These are phyloP conservation scores for Minunthozetes semirufus DNA, from an alignment of 2,888 invertebrate species.

Conservation along the genomic window DNA sequence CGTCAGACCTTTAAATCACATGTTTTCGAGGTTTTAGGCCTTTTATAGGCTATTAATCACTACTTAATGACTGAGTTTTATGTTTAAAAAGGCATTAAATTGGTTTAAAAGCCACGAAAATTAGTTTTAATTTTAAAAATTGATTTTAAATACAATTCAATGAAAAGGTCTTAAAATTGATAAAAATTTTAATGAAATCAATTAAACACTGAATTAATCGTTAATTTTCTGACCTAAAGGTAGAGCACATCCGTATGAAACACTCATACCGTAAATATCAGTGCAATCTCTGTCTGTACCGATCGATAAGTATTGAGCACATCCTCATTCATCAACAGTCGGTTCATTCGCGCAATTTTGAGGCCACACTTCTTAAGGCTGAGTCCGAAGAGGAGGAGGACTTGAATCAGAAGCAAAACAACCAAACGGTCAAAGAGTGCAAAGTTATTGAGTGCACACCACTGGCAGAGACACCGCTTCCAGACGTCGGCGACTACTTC, in stretches of 20 bases:
- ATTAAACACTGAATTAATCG: neutral
- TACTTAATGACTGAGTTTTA: no score
- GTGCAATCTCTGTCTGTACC: slow-evolving; percentile 33
- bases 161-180: no score
- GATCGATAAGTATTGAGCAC: slow-evolving; percentile 20
- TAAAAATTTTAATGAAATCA: neutral
- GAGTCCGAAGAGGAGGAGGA: neutral
- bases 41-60: neutral
- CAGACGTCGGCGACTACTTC: neutral
- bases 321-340: slow-evolving; percentile 28
- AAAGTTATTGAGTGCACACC: slow-evolving; percentile 15
- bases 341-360: slow-evolving; percentile 31
- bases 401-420: neutral
- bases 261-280: slow-evolving; percentile 28
- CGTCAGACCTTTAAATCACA: neutral
- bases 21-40: neutral
- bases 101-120: neutral
- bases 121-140: neutral
- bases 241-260: slow-evolving; percentile 16
- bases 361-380: neutral
- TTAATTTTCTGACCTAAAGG: neutral
- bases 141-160: neutral
- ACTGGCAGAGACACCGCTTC: neutral
- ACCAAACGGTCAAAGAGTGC: neutral
- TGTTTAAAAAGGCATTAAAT: no score